Base-by-base conservation (phyloP, 2,888 invertebrate genomes). In the Vanessa cardui region DNA sequence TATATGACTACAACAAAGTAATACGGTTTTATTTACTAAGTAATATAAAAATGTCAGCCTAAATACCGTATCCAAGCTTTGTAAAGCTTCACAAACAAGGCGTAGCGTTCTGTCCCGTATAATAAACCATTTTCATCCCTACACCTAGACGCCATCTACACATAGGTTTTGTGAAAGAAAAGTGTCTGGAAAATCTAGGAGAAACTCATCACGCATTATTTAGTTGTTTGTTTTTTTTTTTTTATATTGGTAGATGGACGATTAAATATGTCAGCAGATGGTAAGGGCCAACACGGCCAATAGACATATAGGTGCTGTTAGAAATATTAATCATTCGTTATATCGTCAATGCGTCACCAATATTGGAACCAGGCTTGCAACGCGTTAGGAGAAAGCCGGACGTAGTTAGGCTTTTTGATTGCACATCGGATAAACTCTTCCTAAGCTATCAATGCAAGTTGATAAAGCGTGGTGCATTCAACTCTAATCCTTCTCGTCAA, bases 111-210 rank as follows among this genome's bases (percentile, higher is more conserved):
- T 66, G 64, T 66, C 71, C 63, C 66, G 44, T 54, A 70, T 68
- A 68, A 72, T 72, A 68, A 68, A 72, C 73, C 66, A 64, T 67
- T 69, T 63, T 67, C 63, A 47, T 66, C 56, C 49, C 44, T 58
- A 56, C 49, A 58, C 33, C 47, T 50, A 49, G 63, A 59, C 46
- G 60, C 49, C 56, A 50, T 60, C 54, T 33, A 59, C 49, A 66
- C 52, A 58, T 52, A 49, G 47, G 44, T 52, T 66, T 58, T 62
- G 21, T 65, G 60, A 54, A 65, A 45, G 45, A 20, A 54, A 60
- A 58, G 52, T 64, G 18, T 56, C 18, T 39, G 20, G 12, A 56
- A 33, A 4, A 64, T 45, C 45, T 58, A n/a, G 44, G 16, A 58
- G 20, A 33, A n/a, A 54, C 45, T 56, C 46, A 5, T 52, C 18